Percentiles rank a stretch among this genome's conserved stretches.
These are phyloP conservation scores for Raja brachyura DNA, from an alignment of 2,113 vertebrate genomes.

Conservation along the genomic window DNA sequence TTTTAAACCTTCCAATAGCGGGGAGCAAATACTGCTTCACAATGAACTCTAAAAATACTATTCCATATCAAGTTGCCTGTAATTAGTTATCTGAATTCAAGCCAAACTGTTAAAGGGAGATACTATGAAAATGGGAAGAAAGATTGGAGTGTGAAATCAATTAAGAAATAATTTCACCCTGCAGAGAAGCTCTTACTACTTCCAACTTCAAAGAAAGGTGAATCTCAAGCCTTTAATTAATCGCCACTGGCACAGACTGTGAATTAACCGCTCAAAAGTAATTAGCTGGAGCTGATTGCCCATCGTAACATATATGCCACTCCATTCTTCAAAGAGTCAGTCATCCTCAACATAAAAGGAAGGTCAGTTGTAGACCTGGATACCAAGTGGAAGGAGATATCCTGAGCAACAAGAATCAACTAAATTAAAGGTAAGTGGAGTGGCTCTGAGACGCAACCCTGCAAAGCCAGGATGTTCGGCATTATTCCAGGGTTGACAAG, in stretches of 20 bases:
- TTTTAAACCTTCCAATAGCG: not conserved
- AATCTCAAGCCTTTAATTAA: slow-evolving; percentile 24
- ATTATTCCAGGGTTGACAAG: not conserved
- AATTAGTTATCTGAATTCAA: slow-evolving; percentile 16
- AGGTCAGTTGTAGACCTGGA: not conserved
- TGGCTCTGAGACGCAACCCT: not conserved
- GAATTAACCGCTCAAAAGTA: slow-evolving; percentile 17
- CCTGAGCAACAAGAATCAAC: not conserved
- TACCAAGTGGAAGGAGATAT: not conserved
- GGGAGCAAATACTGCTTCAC: not conserved
- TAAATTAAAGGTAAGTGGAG: not conserved
- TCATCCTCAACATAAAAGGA: not conserved
- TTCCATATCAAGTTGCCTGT: not conserved
- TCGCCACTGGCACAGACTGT: not conserved
- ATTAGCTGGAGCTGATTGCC: slow-evolving; percentile 1
- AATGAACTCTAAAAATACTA: not conserved
- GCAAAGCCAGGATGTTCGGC: not conserved
- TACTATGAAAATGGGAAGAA: not conserved
- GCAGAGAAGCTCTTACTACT: not conserved
- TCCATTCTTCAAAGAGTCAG: not conserved
- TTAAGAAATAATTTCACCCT: slow-evolving; percentile 2
- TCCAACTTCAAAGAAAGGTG: not conserved
- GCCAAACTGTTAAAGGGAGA: not conserved
- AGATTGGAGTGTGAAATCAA: slow-evolving; percentile 23
- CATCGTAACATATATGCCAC: not conserved